Percentiles rank a stretch among this genome's conserved stretches.
phyloP scores from a whole-genome alignment of 2,113 vertebrate species.

The Sprattus sprattus region DNA sequence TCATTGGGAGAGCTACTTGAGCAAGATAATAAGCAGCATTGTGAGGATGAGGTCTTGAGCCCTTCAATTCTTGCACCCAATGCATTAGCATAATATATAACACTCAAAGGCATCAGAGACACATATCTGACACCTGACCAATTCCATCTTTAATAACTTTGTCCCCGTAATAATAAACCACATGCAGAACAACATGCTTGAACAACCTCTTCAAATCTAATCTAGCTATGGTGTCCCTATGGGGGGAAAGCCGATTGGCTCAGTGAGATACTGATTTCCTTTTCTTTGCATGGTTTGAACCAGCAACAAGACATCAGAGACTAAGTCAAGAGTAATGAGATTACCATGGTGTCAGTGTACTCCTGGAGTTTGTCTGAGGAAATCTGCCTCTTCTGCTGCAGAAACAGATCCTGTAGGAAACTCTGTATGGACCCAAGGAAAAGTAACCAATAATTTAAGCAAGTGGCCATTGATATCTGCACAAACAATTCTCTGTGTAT shows the following conservation, averaged over 20 bases:
- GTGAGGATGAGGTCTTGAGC: background rate
- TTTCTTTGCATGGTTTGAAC: background rate
- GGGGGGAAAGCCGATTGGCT: background rate
- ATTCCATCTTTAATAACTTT: background rate
- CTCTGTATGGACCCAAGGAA: conserved; percentile 62
- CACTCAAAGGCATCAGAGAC: background rate
- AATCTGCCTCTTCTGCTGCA: conserved; percentile 77
- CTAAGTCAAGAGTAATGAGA: conserved; percentile 10
- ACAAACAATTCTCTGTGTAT: background rate
- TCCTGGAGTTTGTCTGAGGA: conserved; percentile 77
- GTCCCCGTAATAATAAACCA: background rate
- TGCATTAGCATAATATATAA: background rate
- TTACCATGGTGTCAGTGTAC: conserved; percentile 86
- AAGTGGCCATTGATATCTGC: background rate
- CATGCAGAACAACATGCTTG: background rate
- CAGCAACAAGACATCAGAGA: background rate
- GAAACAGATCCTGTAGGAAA: conserved; percentile 87
- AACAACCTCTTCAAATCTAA: background rate
- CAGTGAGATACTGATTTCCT: background rate
- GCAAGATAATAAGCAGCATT: background rate
- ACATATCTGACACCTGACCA: background rate
- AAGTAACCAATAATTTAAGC: background rate
- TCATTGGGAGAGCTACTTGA: background rate
- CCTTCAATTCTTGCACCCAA: background rate
- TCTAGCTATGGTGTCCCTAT: background rate